Base-by-base conservation (phyloP, 2,888 invertebrate genomes). In the Drosophila koepferae region DNA sequence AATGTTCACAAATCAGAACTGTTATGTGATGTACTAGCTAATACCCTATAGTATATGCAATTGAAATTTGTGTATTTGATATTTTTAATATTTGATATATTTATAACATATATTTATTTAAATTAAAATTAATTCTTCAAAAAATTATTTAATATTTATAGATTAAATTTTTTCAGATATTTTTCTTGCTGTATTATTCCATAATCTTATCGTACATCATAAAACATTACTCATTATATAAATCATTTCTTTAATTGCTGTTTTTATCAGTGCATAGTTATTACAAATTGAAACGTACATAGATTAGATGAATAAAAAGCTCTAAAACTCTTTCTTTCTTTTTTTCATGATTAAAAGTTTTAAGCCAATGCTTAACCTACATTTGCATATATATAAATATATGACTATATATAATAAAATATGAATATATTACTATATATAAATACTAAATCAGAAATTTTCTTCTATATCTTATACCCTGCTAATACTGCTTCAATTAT, bases 21-120 rank as follows among this genome's bases (percentile, higher is more conserved):
- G 8, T 2, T 9, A 34, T 8, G 6, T 16, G 20, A 31, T 18
- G 10, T 16, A 41, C 70, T 28, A 7, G 12, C 2, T 1, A 10
- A 41, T 65, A 36, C 49, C 31, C 66, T 64, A 12, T 3, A 49
- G 2, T 8, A 14, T 20, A 9, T 54, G 20, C 3, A 48, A 9
- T 16, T 9, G 4, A 8, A 55, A 20, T 20, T 36, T 23, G 23
- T 23, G 23, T 23, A 23, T 23, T 23, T 23, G 0, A 23, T 23
- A 23, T 20, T 20, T 20, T 20, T 48, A 31, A 31, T 2, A 43
- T 48, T 16, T 48, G 1, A 20, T 20, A 20, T 20, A 28, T 28
- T 28, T 28, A 12, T 31, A 12, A 51, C 18, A 28, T 48, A 48
- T 2, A 43, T 48, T 9, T 48, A 16, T 48, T 10, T 9, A 4